A percentile compares a stretch with the other conserved stretches of the same genome.
Conservation (phyloP, 2,888 invertebrate species). For the Alsophila aescularia region DNA sequence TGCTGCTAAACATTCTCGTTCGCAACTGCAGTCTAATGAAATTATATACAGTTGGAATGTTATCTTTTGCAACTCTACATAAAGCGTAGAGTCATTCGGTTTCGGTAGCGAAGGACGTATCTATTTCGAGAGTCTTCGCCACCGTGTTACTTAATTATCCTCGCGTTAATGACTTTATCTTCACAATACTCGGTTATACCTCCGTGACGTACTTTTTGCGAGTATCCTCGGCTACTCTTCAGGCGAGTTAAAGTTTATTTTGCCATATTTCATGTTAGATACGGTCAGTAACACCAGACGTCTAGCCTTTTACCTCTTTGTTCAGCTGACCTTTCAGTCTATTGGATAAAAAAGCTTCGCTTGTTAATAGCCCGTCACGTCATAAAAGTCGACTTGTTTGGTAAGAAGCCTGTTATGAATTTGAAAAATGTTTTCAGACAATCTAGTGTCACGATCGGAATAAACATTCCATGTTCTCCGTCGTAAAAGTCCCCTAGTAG, state of each 20-base stretch:
- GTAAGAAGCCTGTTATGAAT: not conserved
- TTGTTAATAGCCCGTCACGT: constrained; percentile 12
- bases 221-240: constrained; percentile 23
- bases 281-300: constrained; percentile 26
- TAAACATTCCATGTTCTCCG: not conserved
- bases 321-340: constrained; percentile 31
- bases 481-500: constrained; percentile 49
- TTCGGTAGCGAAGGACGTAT: not conserved
- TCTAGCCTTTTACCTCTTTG: constrained; percentile 31
- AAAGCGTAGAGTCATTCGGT: not conserved
- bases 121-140: constrained; percentile 1
- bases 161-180: constrained; percentile 1
- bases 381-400: not conserved
- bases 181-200: constrained; percentile 3
- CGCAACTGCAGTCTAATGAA: not conserved
- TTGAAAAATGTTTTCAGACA: not conserved
- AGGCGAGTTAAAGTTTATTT: constrained; percentile 27
- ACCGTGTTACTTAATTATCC: constrained; percentile 5
- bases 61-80: not conserved
- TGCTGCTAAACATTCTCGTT: not conserved
- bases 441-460: not conserved
- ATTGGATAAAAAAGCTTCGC: constrained; percentile 22
- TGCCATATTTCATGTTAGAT: constrained; percentile 23
- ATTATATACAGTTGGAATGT: not conserved
- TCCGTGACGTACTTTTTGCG: constrained; percentile 11